phyloP scores from a whole-genome alignment of 2,797 vertebrate genomes.

The Xerus rutilus region DNA sequence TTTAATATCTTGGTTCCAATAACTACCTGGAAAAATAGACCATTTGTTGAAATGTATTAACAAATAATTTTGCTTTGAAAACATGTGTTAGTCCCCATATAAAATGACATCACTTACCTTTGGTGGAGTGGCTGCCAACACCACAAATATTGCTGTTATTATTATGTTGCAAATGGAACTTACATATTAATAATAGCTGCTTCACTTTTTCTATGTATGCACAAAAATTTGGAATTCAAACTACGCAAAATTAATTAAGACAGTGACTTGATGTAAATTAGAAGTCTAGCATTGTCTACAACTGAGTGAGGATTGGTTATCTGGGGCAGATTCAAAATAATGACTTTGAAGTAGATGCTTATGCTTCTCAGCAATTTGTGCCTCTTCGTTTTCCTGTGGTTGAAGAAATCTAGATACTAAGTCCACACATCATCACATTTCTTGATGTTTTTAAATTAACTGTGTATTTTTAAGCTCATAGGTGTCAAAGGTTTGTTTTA shows the following conservation, averaged over 20 bases:
- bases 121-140: not conserved
- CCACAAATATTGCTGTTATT: no score
- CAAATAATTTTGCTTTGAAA: slow-evolving; percentile 30
- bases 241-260: slow-evolving; percentile 23
- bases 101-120: not conserved
- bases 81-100: not conserved
- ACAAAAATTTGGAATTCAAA: not conserved
- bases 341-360: not conserved
- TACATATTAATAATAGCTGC: not conserved
- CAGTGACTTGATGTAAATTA: not conserved
- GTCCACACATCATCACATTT: not conserved
- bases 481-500: slow-evolving; percentile 42
- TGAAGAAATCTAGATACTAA: not conserved
- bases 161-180: not conserved
- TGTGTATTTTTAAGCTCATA: not conserved
- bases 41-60: not conserved
- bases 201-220: not conserved
- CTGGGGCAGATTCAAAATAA: not conserved
- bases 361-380: not conserved
- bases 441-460: slow-evolving; percentile 31
- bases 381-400: not conserved
- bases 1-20: not conserved
- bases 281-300: not conserved
- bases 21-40: not conserved
- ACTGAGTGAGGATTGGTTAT: not conserved